Evolutionary conservation across 1,140 invertebrate genomes (phyloP), one percentile per base, ranked within the genome.

Genomic region (Archivesica marissinica): DNA sequence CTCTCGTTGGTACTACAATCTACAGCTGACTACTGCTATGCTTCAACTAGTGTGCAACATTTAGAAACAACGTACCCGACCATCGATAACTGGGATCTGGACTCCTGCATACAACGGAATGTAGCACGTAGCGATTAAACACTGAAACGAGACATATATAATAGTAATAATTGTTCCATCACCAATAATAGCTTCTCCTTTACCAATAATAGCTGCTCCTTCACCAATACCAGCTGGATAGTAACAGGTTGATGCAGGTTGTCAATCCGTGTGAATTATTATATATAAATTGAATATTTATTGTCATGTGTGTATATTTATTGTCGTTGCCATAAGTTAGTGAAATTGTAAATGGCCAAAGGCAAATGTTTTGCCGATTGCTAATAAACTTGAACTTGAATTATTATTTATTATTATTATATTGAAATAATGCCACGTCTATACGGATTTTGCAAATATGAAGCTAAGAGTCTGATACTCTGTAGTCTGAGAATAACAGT

Each of bases 51-150:
- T 23, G 23, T 66, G 13, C 17, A 50, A 0, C 9, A 41, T 64
- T 35, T 3, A 81, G 0, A 78, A 56, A 1, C 50, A 28, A 72
- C 87, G 76, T 74, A 92, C 91, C 87, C 93, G 86, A 66, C 92
- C 93, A 72, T 93, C 81, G 11, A 95, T 90, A 4, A 80, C 81
- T 1, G 94, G 93, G 17, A 90, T 87, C 61, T 85, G 88, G 13
- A 88, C 77, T 15, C 89, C 91, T 17, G 92, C 93, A 87, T 94
- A 94, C 3, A 92, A 70, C 15, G 94, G 94, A 81, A 95, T 94
- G 76, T 92, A 94, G 83, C 94, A 93, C 61, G 93, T 94, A 2
- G 93, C 93, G 9, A 94, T 66, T 39, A 95, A 85, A 61, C 91
- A 92, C 89, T 93, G 83, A 74, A 92, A 89, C 20, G 41, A 56